Evolutionary conservation across 2,113 vertebrate species (phyloP).

Genomic region (Oncorhynchus tshawytscha): DNA sequence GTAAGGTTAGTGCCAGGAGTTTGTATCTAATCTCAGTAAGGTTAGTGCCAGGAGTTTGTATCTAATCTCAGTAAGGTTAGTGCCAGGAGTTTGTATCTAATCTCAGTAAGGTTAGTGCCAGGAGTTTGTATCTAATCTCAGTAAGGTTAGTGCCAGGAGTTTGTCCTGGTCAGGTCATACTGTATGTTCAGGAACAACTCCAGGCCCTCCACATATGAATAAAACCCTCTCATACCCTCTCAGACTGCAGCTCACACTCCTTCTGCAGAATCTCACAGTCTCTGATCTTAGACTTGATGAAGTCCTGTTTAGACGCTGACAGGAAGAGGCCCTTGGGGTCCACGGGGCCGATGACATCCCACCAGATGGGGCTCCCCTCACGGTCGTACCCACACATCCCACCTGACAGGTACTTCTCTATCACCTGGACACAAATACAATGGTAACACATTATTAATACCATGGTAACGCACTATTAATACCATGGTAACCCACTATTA

Average conservation of each 20-base stretch:
- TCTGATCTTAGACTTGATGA: constrained; percentile 90
- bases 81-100: no score
- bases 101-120: no score
- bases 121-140: no score
- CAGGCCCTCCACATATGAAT: neutral
- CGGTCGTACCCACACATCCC: constrained; percentile 89
- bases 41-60: no score
- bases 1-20: neutral
- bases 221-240: constrained; percentile 67
- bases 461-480: no score
- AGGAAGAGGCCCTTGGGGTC: constrained; percentile 91
- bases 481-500: no score
- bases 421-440: constrained; percentile 72
- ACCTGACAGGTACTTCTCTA: constrained; percentile 85
- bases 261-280: constrained; percentile 86
- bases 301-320: constrained; percentile 92
- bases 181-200: no score
- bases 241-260: constrained; percentile 75
- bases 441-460: neutral
- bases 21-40: no score
- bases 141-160: neutral
- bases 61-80: no score
- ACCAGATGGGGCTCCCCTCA: constrained; percentile 88
- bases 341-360: constrained; percentile 88
- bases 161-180: neutral